Base-by-base conservation (phyloP, 2,113 vertebrate species). In the Zeus faber region DNA sequence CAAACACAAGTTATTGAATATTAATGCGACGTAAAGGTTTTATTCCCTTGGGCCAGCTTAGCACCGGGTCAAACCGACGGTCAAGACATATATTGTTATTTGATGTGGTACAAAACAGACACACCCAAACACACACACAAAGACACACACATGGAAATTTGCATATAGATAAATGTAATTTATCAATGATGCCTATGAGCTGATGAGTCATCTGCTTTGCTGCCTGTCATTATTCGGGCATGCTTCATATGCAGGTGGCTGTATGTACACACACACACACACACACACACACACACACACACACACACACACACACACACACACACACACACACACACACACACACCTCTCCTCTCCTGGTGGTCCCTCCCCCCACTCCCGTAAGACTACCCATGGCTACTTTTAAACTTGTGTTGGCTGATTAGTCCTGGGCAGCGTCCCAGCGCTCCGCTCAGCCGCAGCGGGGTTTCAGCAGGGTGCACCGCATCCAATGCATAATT, bases 351-450 rank as follows among this genome's bases (percentile, higher is more conserved):
- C 2, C 37, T 5, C 27, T 4, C 27, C 53, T 11, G 64, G 69
- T 65, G 55, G 59, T 70, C 65, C 31, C 44, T 56, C 41, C 29
- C 49, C 54, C 48, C 47, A 37, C n/a, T 40, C 48, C 35, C 45
- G 57, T 61, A 76, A 64, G 74, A 62, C 64, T 76, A 80, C 76
- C 67, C 77, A 52, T 76, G 74, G 76, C 76, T 80, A 74, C 80
- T 79, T 85, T 84, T 74, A 74, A 84, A 84, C 72, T 79, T 77
- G 76, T 74, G 75, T 63, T 58, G 57, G 71, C 69, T 84, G 85
- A 83, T n/a, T n/a, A n/a, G n/a, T n/a, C 78, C 75, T 78, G 83
- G 79, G 77, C 74, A 75, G 72, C 54, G 76, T 85, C 83, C 74
- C 72, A 81, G 78, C 83, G 70, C 74, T 64, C 64, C 18, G 67